Evolutionary conservation across 2,113 vertebrate species (phyloP), one percentile per base, ranked within the genome.

Genomic region (Vombatus ursinus): DNA sequence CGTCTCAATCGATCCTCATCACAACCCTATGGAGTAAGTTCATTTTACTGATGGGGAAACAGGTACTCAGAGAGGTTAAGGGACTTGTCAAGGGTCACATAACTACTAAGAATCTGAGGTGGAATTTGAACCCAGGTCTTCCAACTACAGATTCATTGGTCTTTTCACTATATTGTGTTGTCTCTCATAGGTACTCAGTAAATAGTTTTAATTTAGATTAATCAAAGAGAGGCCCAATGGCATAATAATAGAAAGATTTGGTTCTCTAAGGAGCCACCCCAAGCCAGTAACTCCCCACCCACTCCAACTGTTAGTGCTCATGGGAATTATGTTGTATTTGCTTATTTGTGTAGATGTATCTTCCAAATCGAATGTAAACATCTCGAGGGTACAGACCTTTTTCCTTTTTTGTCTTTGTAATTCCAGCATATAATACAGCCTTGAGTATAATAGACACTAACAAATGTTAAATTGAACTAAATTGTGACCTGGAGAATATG

Each of bases 401-500:
- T 48, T 47, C 53, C 10, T 22, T 8, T 37, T 47, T 31, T 3
- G 10, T 51, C 3, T 3, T 26, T 28, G 3, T 22, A 0, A 47
- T 26, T 26, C 28, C 7, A 2, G 89, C 48, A 23, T 89, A 12
- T 14, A 44, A 28, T 50, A 89, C 44, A 92, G 61, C 49, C 93
- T 49, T 89, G 49, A 90, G 52, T 50, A 0, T 2, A 50, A 51
- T 54, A 22, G 44, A 8, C 11, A 19, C 90, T 25, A 22, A 51
- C 12, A 50, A 77, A 19, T 25, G 47, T 0, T 0, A 50, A 91
- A 28, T 23, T 25, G 51, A 3, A 84, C 19, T 22, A 23, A 84
- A 84, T n/a, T 84, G 14, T 44, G 31, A 91, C 95, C 93, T 44
- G 84, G 94, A 96, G 44, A 95, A 52, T 47, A 57, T 26, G 51